Evolutionary conservation across 2,113 vertebrate genomes (phyloP).

Genomic region (Antechinus stuartii): DNA sequence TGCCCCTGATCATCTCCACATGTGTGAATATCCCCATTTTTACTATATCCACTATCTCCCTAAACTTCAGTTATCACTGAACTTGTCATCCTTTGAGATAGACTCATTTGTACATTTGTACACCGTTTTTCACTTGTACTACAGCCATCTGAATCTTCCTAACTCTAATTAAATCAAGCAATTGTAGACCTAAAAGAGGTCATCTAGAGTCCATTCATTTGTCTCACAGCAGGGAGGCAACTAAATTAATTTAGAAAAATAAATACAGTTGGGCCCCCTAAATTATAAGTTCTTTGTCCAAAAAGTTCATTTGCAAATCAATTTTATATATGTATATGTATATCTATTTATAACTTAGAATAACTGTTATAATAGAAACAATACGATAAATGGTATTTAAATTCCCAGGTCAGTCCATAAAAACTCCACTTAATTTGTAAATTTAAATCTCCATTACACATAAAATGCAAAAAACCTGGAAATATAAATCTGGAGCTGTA

Average conservation of each 20-base stretch:
- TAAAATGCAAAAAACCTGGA: slow-evolving; percentile 13
- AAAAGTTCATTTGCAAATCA: slow-evolving; percentile 33
- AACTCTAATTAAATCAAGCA: slow-evolving; percentile 31
- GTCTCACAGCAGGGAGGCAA: slow-evolving; percentile 41
- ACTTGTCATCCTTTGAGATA: not conserved
- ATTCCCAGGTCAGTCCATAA: slow-evolving; percentile 28
- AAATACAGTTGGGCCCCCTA: slow-evolving; percentile 49
- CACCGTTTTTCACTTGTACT: not conserved
- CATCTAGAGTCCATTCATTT: not conserved
- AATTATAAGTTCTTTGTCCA: slow-evolving; percentile 46
- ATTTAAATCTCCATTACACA: slow-evolving; percentile 26
- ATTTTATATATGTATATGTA: not conserved
- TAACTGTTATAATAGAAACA: slow-evolving; percentile 21
- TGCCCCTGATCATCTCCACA: not conserved
- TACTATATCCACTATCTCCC: not conserved
- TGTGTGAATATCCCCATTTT: not conserved
- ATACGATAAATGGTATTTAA: slow-evolving; percentile 41
- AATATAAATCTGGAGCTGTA: too few species aligned
- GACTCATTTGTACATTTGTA: not conserved
- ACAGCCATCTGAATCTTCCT: not conserved
- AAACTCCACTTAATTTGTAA: slow-evolving; percentile 36
- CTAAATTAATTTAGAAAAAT: slow-evolving; percentile 40
- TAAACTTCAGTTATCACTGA: not conserved
- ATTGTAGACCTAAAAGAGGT: not conserved
- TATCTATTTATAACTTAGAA: slow-evolving; percentile 23